A percentile compares a stretch with the other conserved stretches of the same genome.
phyloP scores from a whole-genome alignment of 2,113 vertebrate genomes.

The Peromyscus leucopus region DNA sequence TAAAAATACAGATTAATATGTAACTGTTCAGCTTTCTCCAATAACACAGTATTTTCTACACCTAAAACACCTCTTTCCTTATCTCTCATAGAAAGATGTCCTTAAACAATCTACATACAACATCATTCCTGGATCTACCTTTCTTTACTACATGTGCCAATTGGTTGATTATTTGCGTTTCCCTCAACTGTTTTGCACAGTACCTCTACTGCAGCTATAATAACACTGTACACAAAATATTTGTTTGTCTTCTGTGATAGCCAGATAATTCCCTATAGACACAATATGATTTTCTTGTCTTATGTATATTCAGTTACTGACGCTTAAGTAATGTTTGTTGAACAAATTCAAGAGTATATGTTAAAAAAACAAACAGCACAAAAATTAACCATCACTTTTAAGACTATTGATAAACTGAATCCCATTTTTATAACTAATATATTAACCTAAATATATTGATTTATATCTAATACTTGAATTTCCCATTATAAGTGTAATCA shows the following conservation, averaged over 20 bases:
- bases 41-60: neutral
- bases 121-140: too few relatives aligned
- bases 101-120: neutral
- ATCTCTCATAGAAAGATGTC: neutral
- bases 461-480: slow-evolving; percentile 8
- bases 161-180: neutral
- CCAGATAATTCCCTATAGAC: neutral
- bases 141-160: neutral
- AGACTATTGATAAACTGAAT: neutral
- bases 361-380: neutral
- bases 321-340: neutral
- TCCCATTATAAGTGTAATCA: neutral
- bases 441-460: too few relatives aligned
- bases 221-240: neutral
- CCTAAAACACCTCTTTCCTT: neutral
- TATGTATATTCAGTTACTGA: neutral
- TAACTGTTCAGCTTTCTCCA: neutral
- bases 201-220: neutral
- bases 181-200: neutral
- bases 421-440: neutral
- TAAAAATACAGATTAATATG: slow-evolving; percentile 23
- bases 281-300: slow-evolving; percentile 17
- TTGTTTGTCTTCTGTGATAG: neutral
- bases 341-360: neutral
- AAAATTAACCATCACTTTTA: neutral